Evolutionary conservation across 2,888 invertebrate genomes (phyloP).

Genomic region (Parnassius apollo): DNA sequence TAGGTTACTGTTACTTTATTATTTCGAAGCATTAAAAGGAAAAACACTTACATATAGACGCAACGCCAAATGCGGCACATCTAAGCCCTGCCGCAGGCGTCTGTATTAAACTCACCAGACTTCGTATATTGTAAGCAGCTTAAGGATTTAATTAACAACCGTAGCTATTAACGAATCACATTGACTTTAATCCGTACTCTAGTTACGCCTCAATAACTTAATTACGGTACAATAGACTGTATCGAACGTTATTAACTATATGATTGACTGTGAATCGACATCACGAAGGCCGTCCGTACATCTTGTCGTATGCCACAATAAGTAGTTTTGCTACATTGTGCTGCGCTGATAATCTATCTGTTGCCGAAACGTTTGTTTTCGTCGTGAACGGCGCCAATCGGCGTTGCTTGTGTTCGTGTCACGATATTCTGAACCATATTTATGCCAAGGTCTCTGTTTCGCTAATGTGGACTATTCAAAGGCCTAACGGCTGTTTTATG

Average conservation of each 20-base stretch:
- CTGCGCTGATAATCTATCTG: not conserved
- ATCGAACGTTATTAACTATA: constrained; percentile 12
- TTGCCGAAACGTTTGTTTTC: constrained; percentile 28
- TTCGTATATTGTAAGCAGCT: not conserved
- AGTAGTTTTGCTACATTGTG: not conserved
- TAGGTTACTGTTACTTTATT: too few species aligned
- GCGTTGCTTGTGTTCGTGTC: constrained; percentile 52
- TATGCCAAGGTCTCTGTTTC: constrained; percentile 61
- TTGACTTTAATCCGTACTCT: constrained; percentile 20
- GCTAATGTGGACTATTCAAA: constrained; percentile 54
- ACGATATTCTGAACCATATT: constrained; percentile 48
- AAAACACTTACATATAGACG: not conserved
- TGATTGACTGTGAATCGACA: constrained; percentile 19
- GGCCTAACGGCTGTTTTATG: constrained; percentile 30
- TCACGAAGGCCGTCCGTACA: constrained; percentile 14
- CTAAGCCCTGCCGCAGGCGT: too few species aligned
- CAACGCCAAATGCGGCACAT: not conserved
- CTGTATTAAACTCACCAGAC: too few species aligned
- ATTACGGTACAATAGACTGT: constrained; percentile 15
- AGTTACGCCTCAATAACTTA: constrained; percentile 24
- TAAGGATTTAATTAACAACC: not conserved
- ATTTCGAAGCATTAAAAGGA: too few species aligned
- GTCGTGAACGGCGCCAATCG: constrained; percentile 44
- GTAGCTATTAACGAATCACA: constrained; percentile 15
- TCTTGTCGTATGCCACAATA: constrained; percentile 10